Evolutionary conservation across 2,888 invertebrate species (phyloP).

Genomic region (Camponotus fellah): DNA sequence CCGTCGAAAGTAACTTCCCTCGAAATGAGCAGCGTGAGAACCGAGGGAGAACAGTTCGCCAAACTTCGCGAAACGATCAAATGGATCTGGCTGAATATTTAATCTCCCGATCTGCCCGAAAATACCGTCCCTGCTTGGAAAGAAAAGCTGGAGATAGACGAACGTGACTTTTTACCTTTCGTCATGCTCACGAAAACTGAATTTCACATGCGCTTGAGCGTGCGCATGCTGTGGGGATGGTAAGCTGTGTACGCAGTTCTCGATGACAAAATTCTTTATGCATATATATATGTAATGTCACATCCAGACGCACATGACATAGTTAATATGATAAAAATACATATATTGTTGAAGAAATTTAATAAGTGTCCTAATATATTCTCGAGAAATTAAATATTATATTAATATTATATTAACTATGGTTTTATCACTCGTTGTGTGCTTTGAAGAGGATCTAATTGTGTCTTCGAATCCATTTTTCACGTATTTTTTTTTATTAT

Average conservation of each 20-base stretch:
- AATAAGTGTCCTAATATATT: not conserved
- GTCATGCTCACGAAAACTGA: not conserved
- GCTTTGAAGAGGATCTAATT: not conserved
- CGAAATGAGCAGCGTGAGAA: constrained; percentile 31
- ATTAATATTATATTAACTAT: not conserved
- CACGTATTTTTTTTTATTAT: not conserved
- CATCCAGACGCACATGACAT: not conserved
- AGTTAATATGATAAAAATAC: not conserved
- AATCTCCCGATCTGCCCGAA: constrained; percentile 21
- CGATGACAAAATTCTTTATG: not conserved
- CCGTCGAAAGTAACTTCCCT: not conserved
- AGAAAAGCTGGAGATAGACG: constrained; percentile 33
- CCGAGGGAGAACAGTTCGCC: not conserved
- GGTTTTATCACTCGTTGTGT: not conserved
- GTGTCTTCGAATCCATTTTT: not conserved
- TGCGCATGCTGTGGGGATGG: not conserved
- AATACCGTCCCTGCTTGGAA: constrained; percentile 2
- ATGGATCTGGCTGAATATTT: constrained; percentile 16
- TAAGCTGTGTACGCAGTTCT: not conserved
- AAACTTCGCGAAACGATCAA: constrained; percentile 14
- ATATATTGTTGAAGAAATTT: not conserved
- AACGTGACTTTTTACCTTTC: constrained; percentile 26
- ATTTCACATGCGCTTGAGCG: constrained; percentile 9
- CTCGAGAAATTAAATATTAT: not conserved
- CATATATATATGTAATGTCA: not conserved